Percentiles rank a stretch among this genome's conserved stretches.
phyloP scores from a whole-genome alignment of 2,113 vertebrate genomes.

The Thunnus maccoyii region DNA sequence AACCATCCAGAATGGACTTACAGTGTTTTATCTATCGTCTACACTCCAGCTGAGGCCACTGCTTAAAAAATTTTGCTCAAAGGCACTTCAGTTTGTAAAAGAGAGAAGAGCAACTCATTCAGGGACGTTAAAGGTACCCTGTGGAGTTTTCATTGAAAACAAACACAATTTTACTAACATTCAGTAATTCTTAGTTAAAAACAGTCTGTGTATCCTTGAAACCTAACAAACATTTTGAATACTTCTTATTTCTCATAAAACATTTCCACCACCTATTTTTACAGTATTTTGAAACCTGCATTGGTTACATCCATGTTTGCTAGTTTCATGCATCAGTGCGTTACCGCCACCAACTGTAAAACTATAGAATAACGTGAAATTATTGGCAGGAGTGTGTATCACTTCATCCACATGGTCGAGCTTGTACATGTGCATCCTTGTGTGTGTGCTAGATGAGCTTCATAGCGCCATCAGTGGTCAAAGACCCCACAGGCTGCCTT shows the following conservation, averaged over 20 bases:
- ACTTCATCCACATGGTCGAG: too few relatives aligned
- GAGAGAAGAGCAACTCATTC: conserved; percentile 2
- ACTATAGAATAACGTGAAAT: too few relatives aligned
- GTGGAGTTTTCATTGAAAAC: background rate
- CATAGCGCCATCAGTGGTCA: too few relatives aligned
- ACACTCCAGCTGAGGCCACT: conserved; percentile 14
- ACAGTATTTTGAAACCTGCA: too few relatives aligned
- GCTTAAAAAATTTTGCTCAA: conserved; percentile 22
- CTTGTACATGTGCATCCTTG: too few relatives aligned
- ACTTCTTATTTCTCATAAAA: background rate
- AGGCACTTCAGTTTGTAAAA: conserved; percentile 14
- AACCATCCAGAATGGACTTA: conserved; percentile 31
- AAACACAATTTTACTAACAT: background rate
- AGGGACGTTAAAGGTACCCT: background rate
- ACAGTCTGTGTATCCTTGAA: background rate
- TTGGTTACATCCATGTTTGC: too few relatives aligned
- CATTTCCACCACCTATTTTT: too few relatives aligned
- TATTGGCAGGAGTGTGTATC: too few relatives aligned
- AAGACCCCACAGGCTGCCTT: too few relatives aligned
- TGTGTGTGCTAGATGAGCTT: too few relatives aligned
- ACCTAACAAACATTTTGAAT: background rate
- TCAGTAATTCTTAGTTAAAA: background rate
- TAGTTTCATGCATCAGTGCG: too few relatives aligned
- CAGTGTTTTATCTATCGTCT: background rate
- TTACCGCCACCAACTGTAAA: too few relatives aligned